Base-by-base conservation (phyloP, 2,113 vertebrate genomes). In the Pampusana beccarii region DNA sequence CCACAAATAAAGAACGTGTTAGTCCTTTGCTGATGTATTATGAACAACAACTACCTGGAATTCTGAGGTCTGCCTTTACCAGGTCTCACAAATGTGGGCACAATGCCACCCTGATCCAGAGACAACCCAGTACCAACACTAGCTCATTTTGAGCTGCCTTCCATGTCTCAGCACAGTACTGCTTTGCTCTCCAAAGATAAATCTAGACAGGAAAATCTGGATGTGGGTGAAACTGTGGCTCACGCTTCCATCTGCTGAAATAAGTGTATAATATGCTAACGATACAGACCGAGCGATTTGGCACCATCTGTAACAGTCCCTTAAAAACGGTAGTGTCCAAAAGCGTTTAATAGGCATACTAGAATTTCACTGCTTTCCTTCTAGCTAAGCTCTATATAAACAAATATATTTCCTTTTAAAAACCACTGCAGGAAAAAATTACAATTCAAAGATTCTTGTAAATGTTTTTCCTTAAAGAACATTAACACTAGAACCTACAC, bases 271-370 rank as follows among this genome's bases (percentile, higher is more conserved):
- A 53, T 7, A 14, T 26, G 12, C 36, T 44, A 69, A 90, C 0
- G 0, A 88, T 16, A 86, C 24, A 71, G 51, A 53, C 2, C 0
- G 0, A 83, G 72, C 0, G 0, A 38, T 51, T 11, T 62, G 69
- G 83, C 86, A 89, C 60, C 46, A 36, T 21, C 50, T 42, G 10
- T 13, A 90, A 80, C 16, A 80, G 42, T 11, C 50, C 44, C 29
- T 88, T 70, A 36, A 46, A 84, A 60, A 88, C 77, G 16, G 36
- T 11, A 58, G 57, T 12, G 60, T 48, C 65, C 83, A 88, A 75
- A 95, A 92, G 28, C 72, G 65, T 57, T 90, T 75, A 84, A 89
- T 5, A 79, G 31, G 57, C 34, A 61, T 53, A 61, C 83, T 84
- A 91, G 67, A 95, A 81, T 95, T 86, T 75, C 69, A 93, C 61